These are phyloP conservation scores for Nymphalis urticae DNA, from an alignment of 2,888 invertebrate genomes.

Conservation along the genomic window DNA sequence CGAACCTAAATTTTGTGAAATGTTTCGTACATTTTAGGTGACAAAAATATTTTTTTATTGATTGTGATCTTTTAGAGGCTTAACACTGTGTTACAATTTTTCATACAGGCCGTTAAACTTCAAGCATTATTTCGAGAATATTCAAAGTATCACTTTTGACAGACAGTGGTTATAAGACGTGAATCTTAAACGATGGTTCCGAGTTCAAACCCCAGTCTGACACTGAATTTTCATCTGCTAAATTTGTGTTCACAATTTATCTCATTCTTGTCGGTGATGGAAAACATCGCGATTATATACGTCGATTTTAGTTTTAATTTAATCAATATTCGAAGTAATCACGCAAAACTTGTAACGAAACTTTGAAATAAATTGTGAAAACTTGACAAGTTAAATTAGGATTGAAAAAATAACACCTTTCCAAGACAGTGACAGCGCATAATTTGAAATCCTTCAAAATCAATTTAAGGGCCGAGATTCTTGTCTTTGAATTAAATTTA, in stretches of 20 bases:
- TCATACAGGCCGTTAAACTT: background rate
- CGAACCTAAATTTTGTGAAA: conserved; percentile 18
- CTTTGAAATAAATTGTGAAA: background rate
- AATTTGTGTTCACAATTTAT: too few relatives aligned
- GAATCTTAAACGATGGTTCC: too few relatives aligned
- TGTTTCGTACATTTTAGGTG: conserved; percentile 17
- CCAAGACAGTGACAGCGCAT: background rate
- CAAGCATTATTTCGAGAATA: background rate
- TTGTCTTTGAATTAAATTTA: background rate
- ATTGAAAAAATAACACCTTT: background rate
- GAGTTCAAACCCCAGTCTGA: too few relatives aligned
- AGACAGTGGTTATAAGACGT: background rate
- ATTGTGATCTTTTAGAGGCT: background rate
- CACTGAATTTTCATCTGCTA: too few relatives aligned
- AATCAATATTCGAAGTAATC: too few relatives aligned
- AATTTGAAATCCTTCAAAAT: background rate
- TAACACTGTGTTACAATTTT: background rate
- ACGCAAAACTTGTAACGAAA: too few relatives aligned
- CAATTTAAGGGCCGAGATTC: background rate
- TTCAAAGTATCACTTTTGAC: background rate
- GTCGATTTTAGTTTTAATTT: too few relatives aligned
- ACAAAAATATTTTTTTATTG: conserved; percentile 2
- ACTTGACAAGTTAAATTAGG: background rate
- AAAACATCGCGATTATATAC: too few relatives aligned
- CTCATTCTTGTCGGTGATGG: too few relatives aligned